These are phyloP conservation scores for Anarhynchus alexandrinus DNA, from an alignment of 2,113 vertebrate genomes.

Conservation along the genomic window DNA sequence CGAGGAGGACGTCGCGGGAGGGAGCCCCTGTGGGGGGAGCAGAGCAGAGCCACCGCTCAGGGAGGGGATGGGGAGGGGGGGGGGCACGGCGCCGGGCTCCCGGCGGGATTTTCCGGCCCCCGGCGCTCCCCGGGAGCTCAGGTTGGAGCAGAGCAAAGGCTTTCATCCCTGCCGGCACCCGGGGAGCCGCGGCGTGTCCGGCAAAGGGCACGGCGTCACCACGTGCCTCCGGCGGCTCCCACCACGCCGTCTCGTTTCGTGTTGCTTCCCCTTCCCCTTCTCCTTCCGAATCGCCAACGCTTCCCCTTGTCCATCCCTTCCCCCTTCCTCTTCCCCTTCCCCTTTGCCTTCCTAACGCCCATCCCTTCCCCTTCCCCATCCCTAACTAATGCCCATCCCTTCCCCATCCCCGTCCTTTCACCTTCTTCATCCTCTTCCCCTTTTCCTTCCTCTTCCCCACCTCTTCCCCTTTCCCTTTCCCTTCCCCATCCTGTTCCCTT, in stretches of 20 bases:
- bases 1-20: slow-evolving; percentile 92
- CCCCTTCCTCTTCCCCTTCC: background rate
- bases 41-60: background rate
- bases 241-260: fast-evolving
- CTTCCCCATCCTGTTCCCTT: background rate
- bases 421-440: no score
- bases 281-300: no score
- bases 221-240: background rate
- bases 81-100: background rate
- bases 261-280: background rate
- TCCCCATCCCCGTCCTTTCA: background rate
- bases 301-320: background rate
- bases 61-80: no score
- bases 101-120: fast-evolving
- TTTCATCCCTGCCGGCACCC: background rate
- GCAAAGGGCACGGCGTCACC: background rate
- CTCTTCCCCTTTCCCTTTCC: background rate
- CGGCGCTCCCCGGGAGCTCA: background rate
- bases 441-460: background rate
- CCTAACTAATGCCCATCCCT: background rate
- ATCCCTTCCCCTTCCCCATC: background rate
- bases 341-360: no score
- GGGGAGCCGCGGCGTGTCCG: fast-evolving
- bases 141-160: background rate
- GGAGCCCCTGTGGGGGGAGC: background rate